A percentile compares a stretch with the other conserved stretches of the same genome.
phyloP scores from a whole-genome alignment of 2,797 vertebrate genomes.

The Halcyon smyrnensis region DNA sequence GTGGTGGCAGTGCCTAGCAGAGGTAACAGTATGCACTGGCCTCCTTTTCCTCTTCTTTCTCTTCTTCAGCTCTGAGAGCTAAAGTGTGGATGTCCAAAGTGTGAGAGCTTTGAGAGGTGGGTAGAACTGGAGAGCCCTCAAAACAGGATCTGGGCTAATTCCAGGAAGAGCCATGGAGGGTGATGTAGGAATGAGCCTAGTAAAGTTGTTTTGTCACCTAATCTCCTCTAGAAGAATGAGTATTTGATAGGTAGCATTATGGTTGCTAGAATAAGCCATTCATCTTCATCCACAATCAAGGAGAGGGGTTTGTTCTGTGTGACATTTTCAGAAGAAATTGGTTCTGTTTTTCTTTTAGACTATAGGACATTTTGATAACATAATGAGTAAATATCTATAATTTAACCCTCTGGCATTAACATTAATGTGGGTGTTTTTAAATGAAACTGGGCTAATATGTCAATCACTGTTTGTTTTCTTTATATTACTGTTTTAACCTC shows the following conservation, averaged over 20 bases:
- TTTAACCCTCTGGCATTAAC: background rate
- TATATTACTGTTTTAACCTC: background rate
- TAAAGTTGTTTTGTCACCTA: background rate
- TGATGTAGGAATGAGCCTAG: background rate
- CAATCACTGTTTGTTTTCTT: background rate
- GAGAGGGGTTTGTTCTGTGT: background rate
- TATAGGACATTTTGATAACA: background rate
- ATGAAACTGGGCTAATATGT: background rate
- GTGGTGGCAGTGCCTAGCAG: background rate
- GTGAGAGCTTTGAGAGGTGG: background rate
- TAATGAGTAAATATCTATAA: background rate
- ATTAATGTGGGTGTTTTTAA: background rate
- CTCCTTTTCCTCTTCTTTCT: background rate
- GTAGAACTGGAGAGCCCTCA: fast-evolving
- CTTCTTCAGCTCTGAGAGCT: background rate
- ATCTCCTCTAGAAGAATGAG: background rate
- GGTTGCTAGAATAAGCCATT: background rate
- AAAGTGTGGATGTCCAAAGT: background rate
- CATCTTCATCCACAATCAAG: background rate
- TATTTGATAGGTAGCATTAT: background rate
- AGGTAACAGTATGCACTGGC: background rate
- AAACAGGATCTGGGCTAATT: background rate
- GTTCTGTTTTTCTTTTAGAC: background rate
- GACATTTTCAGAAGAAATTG: background rate
- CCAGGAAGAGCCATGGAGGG: background rate